Evolutionary conservation across 2,113 vertebrate species (phyloP), one percentile per base, ranked within the genome.

Genomic region (human): DNA sequence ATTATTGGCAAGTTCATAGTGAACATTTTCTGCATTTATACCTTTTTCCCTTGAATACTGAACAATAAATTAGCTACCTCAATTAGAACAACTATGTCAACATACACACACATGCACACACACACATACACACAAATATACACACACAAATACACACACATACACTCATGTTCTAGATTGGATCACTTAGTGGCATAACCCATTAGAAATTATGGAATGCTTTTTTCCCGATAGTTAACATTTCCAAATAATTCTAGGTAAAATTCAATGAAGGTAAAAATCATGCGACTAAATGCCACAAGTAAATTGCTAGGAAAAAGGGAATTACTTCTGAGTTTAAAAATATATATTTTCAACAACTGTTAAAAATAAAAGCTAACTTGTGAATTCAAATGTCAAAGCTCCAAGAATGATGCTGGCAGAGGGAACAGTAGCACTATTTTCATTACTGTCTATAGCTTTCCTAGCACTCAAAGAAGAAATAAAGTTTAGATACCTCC

Each of bases 1-100:
- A 95, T 95, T 96, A 84, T 92, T 27, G 92, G 64, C n/a, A 96
- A 95, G 84, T 40, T 97, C 82, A 66, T 32, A 90, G 23, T 59
- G 64, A 90, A 97, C 90, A 23, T 18, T 85, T 92, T 88, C 78
- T 66, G 48, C 30, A 52, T 90, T 85, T 92, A 72, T 3, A 40
- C 3, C 32, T 32, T 70, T 25, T 57, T 30, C 50, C 84, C 25
- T 81, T 82, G 73, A 25, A 82, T 22, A 81, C 12, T 88, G 35
- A 97, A 96, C 10, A 72, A 94, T 22, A 81, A 75, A 76, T 75
- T 48, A 76, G 30, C 32, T 96, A 89, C 35, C 18, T 75, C 66
- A 70, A 83, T 89, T 50, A 94, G 78, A 94, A 57, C 50, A 40
- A 20, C 48, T 57, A 25, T 75, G n/a, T 45, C 18, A 43, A 55